phyloP scores from a whole-genome alignment of 23 tunicate species.

The Trididemnum nubilum region DNA sequence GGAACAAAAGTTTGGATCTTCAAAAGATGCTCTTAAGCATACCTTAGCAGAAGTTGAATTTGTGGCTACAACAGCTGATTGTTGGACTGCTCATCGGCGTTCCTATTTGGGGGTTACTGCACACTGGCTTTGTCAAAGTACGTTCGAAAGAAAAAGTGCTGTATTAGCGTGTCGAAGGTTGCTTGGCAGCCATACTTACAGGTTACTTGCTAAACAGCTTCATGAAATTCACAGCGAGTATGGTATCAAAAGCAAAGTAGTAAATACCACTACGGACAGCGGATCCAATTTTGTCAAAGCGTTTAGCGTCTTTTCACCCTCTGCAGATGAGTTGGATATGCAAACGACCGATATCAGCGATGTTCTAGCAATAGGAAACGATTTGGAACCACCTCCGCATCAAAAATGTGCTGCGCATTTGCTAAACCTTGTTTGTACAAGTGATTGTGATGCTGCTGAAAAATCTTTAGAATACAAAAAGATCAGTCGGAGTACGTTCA shows the following conservation, averaged over 20 bases:
- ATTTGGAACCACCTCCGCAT: background rate
- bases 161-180: constrained; percentile 1
- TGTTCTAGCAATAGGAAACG: constrained; percentile 1
- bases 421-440: background rate
- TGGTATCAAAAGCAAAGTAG: background rate
- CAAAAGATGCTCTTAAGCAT: background rate
- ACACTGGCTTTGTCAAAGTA: constrained; percentile 1
- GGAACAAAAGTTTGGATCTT: too few species aligned
- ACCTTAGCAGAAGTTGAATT: background rate
- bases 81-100: constrained; percentile 4
- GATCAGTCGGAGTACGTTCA: background rate
- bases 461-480: background rate
- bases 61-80: constrained; percentile 1
- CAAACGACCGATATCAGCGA: background rate
- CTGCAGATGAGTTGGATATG: constrained; percentile 1
- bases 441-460: constrained; percentile 1
- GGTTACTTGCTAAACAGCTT: background rate
- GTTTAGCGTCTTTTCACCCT: constrained; percentile 1
- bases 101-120: constrained; percentile 2
- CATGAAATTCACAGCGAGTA: constrained; percentile 1
- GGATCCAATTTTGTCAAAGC: background rate
- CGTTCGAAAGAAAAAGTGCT: background rate
- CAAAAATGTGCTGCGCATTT: constrained; percentile 1
- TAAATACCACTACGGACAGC: constrained; percentile 1
- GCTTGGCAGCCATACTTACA: background rate